Evolutionary conservation across 2,888 invertebrate species (phyloP).

Genomic region (Hirtodrosophila cameraria): DNA sequence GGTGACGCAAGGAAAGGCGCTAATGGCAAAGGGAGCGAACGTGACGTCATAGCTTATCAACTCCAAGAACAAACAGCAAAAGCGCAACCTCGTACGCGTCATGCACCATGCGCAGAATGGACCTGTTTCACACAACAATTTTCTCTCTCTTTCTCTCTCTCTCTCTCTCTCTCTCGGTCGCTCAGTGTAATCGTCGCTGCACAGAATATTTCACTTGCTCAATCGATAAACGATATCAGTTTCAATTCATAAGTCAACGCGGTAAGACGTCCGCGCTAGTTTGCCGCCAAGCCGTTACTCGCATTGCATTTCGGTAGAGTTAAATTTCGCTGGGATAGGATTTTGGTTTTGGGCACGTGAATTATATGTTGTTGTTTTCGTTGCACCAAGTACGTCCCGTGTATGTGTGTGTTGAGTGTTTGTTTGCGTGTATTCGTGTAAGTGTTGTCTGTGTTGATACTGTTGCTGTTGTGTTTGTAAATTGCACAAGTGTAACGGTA

Average conservation of each 20-base stretch:
- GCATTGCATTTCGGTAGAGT: constrained; percentile 56
- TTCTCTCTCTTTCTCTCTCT: constrained; percentile 2
- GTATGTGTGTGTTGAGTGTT: constrained; percentile 20
- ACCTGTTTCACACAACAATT: constrained; percentile 43
- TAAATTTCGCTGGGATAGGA: constrained; percentile 54
- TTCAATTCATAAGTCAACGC: constrained; percentile 48
- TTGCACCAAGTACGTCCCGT: constrained; percentile 42
- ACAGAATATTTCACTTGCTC: constrained; percentile 58
- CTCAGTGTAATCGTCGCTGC: constrained; percentile 41
- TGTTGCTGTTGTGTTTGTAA: constrained; percentile 47
- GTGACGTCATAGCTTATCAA: constrained; percentile 29
- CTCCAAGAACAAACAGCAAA: not conserved
- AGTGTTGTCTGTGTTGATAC: constrained; percentile 60
- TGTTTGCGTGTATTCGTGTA: constrained; percentile 48
- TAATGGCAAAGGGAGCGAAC: not conserved
- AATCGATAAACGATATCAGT: constrained; percentile 57
- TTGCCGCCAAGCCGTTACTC: constrained; percentile 46
- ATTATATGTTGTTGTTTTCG: constrained; percentile 44
- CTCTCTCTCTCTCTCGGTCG: constrained; percentile 15
- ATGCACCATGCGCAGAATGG: constrained; percentile 30
- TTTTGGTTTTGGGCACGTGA: constrained; percentile 65
- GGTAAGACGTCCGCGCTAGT: constrained; percentile 40
- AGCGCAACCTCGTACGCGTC: constrained; percentile 4
- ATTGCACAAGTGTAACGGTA: constrained; percentile 81
- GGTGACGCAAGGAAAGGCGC: not conserved